These are phyloP conservation scores for Hafferia zeledoni DNA, from an alignment of 2,797 vertebrate genomes.

Conservation along the genomic window DNA sequence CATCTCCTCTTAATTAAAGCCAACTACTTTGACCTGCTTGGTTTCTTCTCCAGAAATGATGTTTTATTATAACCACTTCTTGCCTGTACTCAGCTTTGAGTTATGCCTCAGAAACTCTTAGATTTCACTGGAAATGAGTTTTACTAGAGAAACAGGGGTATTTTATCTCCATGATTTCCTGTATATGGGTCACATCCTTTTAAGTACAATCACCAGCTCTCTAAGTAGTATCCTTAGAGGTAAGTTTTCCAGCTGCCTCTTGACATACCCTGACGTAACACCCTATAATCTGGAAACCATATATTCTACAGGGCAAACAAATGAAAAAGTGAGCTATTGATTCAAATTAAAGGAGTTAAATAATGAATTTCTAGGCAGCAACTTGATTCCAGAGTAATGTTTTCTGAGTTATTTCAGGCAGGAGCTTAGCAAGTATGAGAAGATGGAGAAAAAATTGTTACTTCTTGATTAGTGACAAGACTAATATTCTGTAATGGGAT, in stretches of 20 bases:
- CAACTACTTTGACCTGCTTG: not conserved
- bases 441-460: not conserved
- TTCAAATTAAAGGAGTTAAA: not conserved
- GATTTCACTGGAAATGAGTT: constrained; percentile 20
- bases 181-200: not conserved
- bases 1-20: constrained; percentile 9
- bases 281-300: not conserved
- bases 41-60: not conserved
- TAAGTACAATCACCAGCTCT: not conserved
- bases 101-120: not conserved
- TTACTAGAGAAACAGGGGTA: not conserved
- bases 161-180: constrained; percentile 42
- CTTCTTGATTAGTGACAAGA: not conserved
- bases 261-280: not conserved
- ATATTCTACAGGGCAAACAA: not conserved
- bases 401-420: not conserved
- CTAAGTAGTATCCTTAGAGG: not conserved
- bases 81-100: not conserved
- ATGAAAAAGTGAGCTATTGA: not conserved
- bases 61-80: not conserved
- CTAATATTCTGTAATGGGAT: not conserved
- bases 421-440: not conserved
- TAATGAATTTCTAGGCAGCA: not conserved
- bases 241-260: not conserved
- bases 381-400: not conserved